A percentile compares a stretch with the other conserved stretches of the same genome.
phyloP scores from a whole-genome alignment of 2,797 vertebrate genomes.

The Peromyscus attwateri region DNA sequence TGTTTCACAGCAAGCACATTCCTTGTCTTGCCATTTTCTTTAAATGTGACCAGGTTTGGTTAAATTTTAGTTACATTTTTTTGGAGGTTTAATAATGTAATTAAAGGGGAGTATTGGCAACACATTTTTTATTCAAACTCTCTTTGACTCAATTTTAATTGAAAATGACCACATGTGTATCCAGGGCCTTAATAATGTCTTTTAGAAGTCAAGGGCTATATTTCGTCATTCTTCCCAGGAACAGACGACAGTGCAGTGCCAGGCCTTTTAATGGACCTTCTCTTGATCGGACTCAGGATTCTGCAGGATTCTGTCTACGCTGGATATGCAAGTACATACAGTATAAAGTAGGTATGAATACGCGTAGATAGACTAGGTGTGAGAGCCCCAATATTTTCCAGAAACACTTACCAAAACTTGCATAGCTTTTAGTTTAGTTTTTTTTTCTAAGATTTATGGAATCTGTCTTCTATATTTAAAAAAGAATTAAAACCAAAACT shows the following conservation, averaged over 20 bases:
- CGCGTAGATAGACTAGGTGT: neutral
- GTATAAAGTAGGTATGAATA: neutral
- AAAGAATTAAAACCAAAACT: constrained; percentile 47
- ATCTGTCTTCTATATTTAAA: neutral
- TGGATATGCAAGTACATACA: neutral
- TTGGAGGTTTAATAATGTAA: constrained; percentile 56
- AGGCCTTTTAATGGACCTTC: neutral
- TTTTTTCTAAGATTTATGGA: neutral
- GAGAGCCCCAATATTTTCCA: neutral
- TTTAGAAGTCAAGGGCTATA: neutral
- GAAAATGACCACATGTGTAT: constrained; percentile 65
- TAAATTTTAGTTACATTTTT: constrained; percentile 65
- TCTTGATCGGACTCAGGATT: neutral
- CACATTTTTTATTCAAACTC: constrained; percentile 41
- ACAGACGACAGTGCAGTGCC: neutral
- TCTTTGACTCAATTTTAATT: constrained; percentile 68
- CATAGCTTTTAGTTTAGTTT: neutral
- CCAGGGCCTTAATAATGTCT: constrained; percentile 37
- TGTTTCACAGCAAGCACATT: neutral
- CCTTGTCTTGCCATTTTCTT: constrained; percentile 3
- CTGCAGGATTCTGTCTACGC: neutral
- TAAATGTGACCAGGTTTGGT: constrained; percentile 35
- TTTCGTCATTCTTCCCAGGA: neutral
- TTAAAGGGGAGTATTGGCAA: constrained; percentile 51
- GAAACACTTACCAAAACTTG: neutral